Evolutionary conservation across 37 sponge, comb jelly and placozoan genomes (phyloP), one percentile per base, ranked within the genome.

Genomic region (Axinella damicornis): DNA sequence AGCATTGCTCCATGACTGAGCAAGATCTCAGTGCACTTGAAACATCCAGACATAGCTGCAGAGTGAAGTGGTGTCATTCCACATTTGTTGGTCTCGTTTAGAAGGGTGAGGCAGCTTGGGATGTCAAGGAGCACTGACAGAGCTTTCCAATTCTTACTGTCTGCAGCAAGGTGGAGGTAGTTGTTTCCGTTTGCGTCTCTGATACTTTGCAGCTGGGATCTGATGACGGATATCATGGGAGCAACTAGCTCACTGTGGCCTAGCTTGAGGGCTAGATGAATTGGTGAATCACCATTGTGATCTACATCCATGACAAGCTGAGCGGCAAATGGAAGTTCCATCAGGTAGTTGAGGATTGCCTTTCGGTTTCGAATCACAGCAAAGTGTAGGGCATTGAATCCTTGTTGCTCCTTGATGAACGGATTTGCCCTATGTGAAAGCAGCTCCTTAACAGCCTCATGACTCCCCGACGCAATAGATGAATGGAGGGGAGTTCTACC

Each of bases 21-120:
- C 0, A 96, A 82, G 24, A 96, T 40, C 46, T 94, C 90, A 17
- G 89, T 77, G 18, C 83, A 84, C 18, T 73, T 74, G 6, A 38
- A 6, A 54, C 85, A 65, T 0, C 97, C 97, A 22, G 32, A 17
- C 0, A 0, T 14, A 22, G 94, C 88, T 36, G 92, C 97, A 31
- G 36, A 13, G 53, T 96, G 97, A 11, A 96, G 89, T 25, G 97
- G 97, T 9, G 97, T 96, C 11, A 17, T 38, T 69, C 95, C 97
- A 55, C 20, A 27, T 0, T 58, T 37, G 77, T 90, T 81, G 56
- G 65, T 58, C 60, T 96, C 92, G 36, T 96, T 96, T 17, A 96
- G 84, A 19, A 90, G 73, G 30, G 59, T 71, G 39, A 56, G 71
- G 37, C 80, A 71, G 6, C 57, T 72, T 17, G 76, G 65, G n/a